Evolutionary conservation across 2,113 vertebrate species (phyloP), one percentile per base, ranked within the genome.

Genomic region (Stictonetta naevosa): DNA sequence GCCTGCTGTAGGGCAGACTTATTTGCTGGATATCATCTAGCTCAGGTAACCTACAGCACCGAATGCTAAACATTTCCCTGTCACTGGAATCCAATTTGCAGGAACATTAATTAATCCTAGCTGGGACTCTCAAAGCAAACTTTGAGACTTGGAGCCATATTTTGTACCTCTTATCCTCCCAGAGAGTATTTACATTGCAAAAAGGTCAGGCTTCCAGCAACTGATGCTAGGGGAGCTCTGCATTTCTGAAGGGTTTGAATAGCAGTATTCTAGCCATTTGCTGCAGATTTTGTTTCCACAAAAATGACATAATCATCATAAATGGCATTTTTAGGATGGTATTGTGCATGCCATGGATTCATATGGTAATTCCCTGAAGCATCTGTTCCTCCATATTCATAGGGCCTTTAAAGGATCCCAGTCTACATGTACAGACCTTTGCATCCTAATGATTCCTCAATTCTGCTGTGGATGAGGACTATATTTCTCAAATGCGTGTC

Each of bases 351-450:
- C 69, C 3, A 0, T 66, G 36, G 46, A 96, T 93, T 96, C 86
- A 80, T 75, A 93, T 93, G 93, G 62, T 87, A 94, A 96, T 95
- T 91, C 58, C 53, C 59, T 84, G 55, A 79, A 94, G 77, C 92
- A 96, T 91, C 92, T 96, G 92, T 53, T 92, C 66, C 31, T 97
- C 86, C 88, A 93, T 96, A 96, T 89, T 94, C 83, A 96, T 78
- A 79, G 48, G 5, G 69, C 28, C 36, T 78, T 92, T 81, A 79
- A 60, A 94, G 64, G 28, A 90, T 40, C 56, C 50, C 38, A 33
- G 53, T 28, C 77, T 85, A 44, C 15, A 48, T 8, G 17, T 53
- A 33, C 22, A 66, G 42, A 82, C 40, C n/a, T 81, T 76, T 66
- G 31, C n/a, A 80, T 66, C 22, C 46, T 42, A 66, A 21, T 63